Percentiles rank a stretch among this genome's conserved stretches.
Conservation (phyloP, 2,113 vertebrate genomes). For the Setophaga kirtlandii region DNA sequence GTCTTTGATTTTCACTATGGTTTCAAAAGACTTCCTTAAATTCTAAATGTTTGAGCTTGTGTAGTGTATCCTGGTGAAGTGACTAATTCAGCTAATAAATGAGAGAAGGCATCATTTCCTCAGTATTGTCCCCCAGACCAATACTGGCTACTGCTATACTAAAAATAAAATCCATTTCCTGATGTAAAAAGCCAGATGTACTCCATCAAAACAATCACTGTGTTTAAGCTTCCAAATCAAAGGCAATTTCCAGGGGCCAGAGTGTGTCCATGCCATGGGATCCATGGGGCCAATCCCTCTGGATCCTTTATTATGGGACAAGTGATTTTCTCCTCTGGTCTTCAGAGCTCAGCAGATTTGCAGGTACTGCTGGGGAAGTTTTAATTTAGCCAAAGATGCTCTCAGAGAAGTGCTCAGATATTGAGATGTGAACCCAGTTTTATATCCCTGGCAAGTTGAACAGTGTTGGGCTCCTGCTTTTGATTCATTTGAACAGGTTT, state of each 20-base stretch:
- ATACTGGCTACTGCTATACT: background rate
- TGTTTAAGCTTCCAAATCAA: background rate
- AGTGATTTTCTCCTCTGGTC: background rate
- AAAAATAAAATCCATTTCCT: background rate
- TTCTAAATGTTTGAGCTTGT: background rate
- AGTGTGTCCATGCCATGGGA: background rate
- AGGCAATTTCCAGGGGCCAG: background rate
- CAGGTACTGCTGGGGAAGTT: background rate
- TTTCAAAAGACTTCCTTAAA: background rate
- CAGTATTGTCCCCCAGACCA: background rate
- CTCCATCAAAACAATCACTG: background rate
- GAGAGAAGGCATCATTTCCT: background rate
- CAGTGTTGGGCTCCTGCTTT: background rate
- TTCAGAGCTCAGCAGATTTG: conserved; percentile 16
- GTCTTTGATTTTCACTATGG: background rate
- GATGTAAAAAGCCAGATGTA: background rate
- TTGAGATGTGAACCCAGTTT: conserved; percentile 20
- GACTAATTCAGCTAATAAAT: background rate
- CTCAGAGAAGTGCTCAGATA: background rate
- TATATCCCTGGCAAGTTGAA: background rate
- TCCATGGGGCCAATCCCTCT: background rate
- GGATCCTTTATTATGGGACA: background rate
- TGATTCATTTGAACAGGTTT: background rate
- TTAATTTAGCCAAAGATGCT: conserved; percentile 29
- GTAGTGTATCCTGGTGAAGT: background rate